Conservation (phyloP, 1,140 invertebrate species). For the Zaprionus ornatus region DNA sequence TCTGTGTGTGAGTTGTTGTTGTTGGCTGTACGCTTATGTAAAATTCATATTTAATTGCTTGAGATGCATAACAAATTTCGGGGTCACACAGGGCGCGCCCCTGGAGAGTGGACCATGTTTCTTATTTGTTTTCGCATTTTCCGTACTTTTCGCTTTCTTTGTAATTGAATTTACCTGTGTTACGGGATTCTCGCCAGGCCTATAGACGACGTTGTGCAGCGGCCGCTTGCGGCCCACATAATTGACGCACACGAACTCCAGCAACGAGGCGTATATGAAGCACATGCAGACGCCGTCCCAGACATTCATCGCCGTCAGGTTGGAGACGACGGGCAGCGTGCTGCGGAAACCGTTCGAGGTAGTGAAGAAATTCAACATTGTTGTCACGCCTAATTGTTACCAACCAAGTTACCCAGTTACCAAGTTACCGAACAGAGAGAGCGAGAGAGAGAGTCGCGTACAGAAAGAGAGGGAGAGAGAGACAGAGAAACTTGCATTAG, state of each 20-base stretch:
- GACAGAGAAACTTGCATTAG: conserved; percentile 58
- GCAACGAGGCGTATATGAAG: conserved; percentile 96
- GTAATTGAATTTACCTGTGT: conserved; percentile 89
- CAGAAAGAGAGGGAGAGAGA: conserved; percentile 18
- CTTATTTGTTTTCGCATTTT: conserved; percentile 18
- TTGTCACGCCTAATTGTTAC: conserved; percentile 90
- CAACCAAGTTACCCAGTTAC: conserved; percentile 2
- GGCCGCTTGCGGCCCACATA: conserved; percentile 96
- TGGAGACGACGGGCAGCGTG: conserved; percentile 95
- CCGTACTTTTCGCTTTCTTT: conserved; percentile 17
- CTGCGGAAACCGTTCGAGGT: conserved; percentile 95
- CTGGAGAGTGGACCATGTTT: conserved; percentile 17
- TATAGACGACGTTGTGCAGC: conserved; percentile 93
- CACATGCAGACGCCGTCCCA: conserved; percentile 98
- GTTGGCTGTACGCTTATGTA: conserved; percentile 55
- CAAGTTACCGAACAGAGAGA: conserved; percentile 1
- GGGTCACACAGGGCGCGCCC: conserved; percentile 5
- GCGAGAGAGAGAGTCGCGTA: background rate
- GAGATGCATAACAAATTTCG: conserved; percentile 58
- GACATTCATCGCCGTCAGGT: conserved; percentile 97
- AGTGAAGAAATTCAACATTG: conserved; percentile 99
- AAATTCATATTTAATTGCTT: conserved; percentile 69
- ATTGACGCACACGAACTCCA: conserved; percentile 97
- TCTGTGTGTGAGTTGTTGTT: conserved; percentile 25
- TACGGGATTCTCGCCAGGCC: conserved; percentile 94